A percentile compares a stretch with the other conserved stretches of the same genome.
These are phyloP conservation scores for Fopius arisanus DNA, from an alignment of 1,140 invertebrate genomes.

Conservation along the genomic window DNA sequence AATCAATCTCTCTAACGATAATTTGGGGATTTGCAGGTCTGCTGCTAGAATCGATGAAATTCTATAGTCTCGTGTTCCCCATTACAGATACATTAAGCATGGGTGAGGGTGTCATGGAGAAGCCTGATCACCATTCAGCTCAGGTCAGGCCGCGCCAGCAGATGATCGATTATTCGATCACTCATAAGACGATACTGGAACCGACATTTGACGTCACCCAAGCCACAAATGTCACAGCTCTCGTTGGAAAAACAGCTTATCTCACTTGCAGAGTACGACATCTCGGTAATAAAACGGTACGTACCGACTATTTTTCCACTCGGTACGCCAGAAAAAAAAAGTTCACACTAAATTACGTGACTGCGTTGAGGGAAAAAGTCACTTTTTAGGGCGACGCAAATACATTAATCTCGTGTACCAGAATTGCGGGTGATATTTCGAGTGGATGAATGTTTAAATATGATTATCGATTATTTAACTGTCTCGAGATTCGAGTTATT, in stretches of 20 bases:
- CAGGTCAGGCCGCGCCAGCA: conserved; percentile 58
- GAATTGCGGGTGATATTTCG: no score
- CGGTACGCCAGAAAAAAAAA: neutral
- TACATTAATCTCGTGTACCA: no score
- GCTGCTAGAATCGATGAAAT: no score
- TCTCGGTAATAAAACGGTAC: conserved; percentile 81
- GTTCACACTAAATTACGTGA: no score
- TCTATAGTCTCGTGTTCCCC: neutral
- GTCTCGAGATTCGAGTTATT: no score
- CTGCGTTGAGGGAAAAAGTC: no score
- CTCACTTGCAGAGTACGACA: conserved; percentile 83
- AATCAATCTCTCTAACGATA: no score
- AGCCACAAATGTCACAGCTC: conserved; percentile 80
- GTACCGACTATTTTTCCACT: no score
- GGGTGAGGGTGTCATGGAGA: conserved; percentile 57
- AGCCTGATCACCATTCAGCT: conserved; percentile 52
- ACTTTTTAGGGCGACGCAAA: no score
- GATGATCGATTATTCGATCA: conserved; percentile 51
- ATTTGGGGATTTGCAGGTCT: no score
- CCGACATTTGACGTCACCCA: conserved; percentile 78
- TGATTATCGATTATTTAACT: no score
- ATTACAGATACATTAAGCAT: conserved; percentile 61
- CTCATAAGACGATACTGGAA: conserved; percentile 62
- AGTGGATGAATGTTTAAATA: no score
- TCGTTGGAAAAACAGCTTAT: conserved; percentile 81